Conservation (phyloP, 2,888 invertebrate genomes). For the Mesochorus sp. region DNA sequence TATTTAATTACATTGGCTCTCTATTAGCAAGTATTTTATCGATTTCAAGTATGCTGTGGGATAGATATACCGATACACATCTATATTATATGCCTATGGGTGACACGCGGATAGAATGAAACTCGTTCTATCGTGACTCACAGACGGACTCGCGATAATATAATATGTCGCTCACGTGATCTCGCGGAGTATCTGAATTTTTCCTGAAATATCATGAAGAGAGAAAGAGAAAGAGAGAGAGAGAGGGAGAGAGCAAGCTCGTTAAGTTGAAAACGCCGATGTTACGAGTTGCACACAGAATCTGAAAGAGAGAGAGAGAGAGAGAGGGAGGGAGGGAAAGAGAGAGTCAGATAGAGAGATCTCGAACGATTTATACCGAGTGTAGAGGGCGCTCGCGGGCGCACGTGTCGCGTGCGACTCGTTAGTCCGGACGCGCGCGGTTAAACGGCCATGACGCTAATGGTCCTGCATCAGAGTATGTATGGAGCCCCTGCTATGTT, state of each 20-base stretch:
- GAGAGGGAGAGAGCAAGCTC: conserved; percentile 17
- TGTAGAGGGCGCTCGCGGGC: conserved; percentile 21
- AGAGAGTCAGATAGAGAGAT: conserved; percentile 9
- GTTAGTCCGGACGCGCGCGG: conserved; percentile 75
- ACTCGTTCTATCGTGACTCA: conserved; percentile 47
- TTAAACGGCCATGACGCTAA: conserved; percentile 75
- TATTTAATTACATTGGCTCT: conserved; percentile 28
- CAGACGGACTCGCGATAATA: conserved; percentile 22
- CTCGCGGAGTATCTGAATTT: conserved; percentile 40
- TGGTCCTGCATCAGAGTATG: conserved; percentile 65
- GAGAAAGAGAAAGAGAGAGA: conserved; percentile 12
- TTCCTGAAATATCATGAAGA: conserved; percentile 43
- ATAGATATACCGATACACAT: background rate
- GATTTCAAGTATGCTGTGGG: conserved; percentile 14
- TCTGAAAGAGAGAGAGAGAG: background rate
- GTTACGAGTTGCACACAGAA: conserved; percentile 1
- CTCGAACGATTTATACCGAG: conserved; percentile 52
- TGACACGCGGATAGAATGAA: conserved; percentile 18
- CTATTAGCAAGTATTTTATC: conserved; percentile 39
- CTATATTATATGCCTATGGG: background rate
- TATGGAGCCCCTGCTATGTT: conserved; percentile 6
- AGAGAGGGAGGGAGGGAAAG: conserved; percentile 11
- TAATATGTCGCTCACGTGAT: conserved; percentile 39
- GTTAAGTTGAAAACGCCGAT: conserved; percentile 45
- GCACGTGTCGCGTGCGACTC: conserved; percentile 73